These are phyloP conservation scores for Entomyzon cyanotis DNA, from an alignment of 2,113 vertebrate genomes.

Conservation along the genomic window DNA sequence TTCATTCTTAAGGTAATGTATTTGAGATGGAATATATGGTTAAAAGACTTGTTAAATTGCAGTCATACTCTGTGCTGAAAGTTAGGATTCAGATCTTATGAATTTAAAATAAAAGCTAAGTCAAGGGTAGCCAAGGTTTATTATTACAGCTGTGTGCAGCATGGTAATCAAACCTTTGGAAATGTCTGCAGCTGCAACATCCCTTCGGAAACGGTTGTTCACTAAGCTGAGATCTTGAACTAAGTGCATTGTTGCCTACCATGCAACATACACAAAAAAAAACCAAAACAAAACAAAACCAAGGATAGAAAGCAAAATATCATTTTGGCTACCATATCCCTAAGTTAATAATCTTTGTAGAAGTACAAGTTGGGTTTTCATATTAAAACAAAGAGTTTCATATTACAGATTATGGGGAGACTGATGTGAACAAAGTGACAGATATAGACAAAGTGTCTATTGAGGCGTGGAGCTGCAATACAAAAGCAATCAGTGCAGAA, in stretches of 20 bases:
- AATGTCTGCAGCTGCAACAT: neutral
- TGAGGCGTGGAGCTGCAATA: constrained; percentile 71
- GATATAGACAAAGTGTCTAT: constrained; percentile 61
- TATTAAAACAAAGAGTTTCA: constrained; percentile 39
- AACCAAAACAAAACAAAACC: neutral
- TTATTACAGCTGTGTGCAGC: neutral
- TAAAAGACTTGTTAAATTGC: neutral
- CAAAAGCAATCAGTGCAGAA: constrained; percentile 67
- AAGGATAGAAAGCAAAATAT: constrained; percentile 29
- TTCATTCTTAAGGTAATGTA: neutral
- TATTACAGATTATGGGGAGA: constrained; percentile 61
- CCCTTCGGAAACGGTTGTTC: neutral
- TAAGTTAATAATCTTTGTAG: constrained; percentile 44
- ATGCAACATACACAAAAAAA: neutral
- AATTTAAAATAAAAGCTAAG: constrained; percentile 38
- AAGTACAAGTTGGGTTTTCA: constrained; percentile 20
- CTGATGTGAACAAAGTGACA: constrained; percentile 55
- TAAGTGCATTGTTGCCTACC: neutral
- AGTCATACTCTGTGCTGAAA: neutral
- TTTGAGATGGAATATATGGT: neutral
- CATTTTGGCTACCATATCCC: neutral
- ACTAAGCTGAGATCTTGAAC: neutral
- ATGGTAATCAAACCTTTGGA: neutral
- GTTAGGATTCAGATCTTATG: neutral
- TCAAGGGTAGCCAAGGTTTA: neutral